Base-by-base conservation (phyloP, 2,797 vertebrate species). In the Scolopax rusticola region DNA sequence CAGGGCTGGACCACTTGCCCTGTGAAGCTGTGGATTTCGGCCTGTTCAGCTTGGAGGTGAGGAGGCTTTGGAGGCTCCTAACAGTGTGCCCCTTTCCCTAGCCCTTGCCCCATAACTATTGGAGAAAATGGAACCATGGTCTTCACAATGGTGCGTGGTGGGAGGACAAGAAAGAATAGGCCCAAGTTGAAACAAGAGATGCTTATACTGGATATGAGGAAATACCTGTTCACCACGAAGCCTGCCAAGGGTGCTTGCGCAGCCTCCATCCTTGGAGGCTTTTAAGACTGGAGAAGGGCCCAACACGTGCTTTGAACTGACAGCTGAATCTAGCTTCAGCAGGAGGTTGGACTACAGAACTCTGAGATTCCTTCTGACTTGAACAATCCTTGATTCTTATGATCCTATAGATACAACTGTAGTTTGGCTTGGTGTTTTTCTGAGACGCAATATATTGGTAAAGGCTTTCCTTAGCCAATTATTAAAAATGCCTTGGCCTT, bases 401-500 rank as follows among this genome's bases (percentile, higher is more conserved):
- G 36, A 54, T 67, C 43, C 10, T 50, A 8, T 18, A 70, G 14
- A 28, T 61, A 14, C 19, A 60, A 27, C 25, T 64, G 6, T 33
- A 69, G 14, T 65, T 84, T 76, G 32, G 11, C 59, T 65, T 43
- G 36, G 11, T 85, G 54, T 54, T 73, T 65, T 53, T 27, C 57
- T 76, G 80, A 81, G 53, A 70, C 71, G 14, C 5, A 63, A 14
- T 54, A 32, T 53, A 38, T 69, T 61, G 24, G 27, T 54, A 89
- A 87, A 71, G 27, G 8, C 32, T 92, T 78, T 65, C 84, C 79
- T 92, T 43, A 84, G 38, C 33, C 33, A 84, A 30, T 65, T 94
- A 36, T 81, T 43, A 69, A 90, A 87, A 38, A 51, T 51, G 53
- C 16, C 24, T 88, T 85, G 74, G 27, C 57, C 43, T 86, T 54